These are phyloP conservation scores for Leuciscus waleckii DNA, from an alignment of 2,797 vertebrate genomes.

Conservation along the genomic window DNA sequence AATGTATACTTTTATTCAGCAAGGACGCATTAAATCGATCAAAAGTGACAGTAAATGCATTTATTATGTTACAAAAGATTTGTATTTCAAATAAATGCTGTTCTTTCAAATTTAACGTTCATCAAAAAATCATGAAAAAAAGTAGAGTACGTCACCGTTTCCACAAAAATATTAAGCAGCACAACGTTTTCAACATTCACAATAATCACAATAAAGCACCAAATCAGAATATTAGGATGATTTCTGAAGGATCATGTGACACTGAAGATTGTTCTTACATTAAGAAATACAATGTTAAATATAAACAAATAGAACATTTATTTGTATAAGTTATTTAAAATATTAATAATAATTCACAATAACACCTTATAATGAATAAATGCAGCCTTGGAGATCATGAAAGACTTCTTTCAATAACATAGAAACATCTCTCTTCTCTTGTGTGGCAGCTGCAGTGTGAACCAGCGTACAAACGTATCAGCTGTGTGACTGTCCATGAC, in stretches of 20 bases:
- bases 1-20: neutral
- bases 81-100: neutral
- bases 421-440: neutral
- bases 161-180: neutral
- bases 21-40: neutral
- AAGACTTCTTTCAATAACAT: neutral
- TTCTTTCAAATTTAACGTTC: neutral
- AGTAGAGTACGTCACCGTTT: neutral
- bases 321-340: neutral
- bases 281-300: neutral
- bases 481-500: slow-evolving; percentile 97
- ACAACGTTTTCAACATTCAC: neutral
- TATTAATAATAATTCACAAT: neutral
- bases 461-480: slow-evolving; percentile 96
- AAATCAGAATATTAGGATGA: neutral
- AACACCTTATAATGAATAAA: neutral
- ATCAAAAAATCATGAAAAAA: neutral
- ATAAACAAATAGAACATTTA: neutral
- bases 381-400: neutral
- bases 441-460: slow-evolving; percentile 77
- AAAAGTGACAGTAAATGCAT: neutral
- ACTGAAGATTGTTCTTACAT: neutral
- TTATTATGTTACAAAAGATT: neutral
- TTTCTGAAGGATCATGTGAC: neutral
- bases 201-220: neutral